These are phyloP conservation scores for Hipposideros armiger DNA, from an alignment of 2,113 vertebrate genomes.

Conservation along the genomic window DNA sequence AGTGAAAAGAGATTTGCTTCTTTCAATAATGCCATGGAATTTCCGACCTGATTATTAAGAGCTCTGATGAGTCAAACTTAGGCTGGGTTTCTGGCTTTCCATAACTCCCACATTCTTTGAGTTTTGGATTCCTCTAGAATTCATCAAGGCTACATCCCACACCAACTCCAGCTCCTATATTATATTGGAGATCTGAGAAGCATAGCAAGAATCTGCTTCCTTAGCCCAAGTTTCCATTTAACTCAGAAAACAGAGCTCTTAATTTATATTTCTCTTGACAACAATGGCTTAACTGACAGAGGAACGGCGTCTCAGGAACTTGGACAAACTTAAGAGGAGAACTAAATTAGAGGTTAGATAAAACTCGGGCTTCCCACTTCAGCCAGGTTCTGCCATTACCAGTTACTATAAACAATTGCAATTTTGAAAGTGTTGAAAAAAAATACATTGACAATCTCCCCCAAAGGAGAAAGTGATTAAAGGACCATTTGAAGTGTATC, in stretches of 20 bases:
- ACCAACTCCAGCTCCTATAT: conserved; percentile 59
- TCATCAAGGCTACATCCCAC: conserved; percentile 51
- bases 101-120: conserved; percentile 71
- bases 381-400: conserved; percentile 81
- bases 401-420: conserved; percentile 81
- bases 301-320: conserved; percentile 75
- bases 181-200: conserved; percentile 61
- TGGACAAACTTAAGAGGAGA: conserved; percentile 82
- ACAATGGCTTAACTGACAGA: conserved; percentile 81
- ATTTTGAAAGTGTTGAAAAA: conserved; percentile 77
- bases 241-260: conserved; percentile 79
- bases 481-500: conserved; percentile 27
- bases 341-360: conserved; percentile 81
- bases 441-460: conserved; percentile 69
- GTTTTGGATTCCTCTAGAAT: conserved; percentile 67
- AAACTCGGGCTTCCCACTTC: conserved; percentile 73
- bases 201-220: conserved; percentile 66
- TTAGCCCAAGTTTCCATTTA: conserved; percentile 77
- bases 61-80: conserved; percentile 68
- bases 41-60: conserved; percentile 79
- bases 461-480: conserved; percentile 49
- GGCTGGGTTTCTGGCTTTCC: conserved; percentile 62
- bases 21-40: conserved; percentile 75
- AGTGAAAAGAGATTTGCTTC: conserved; percentile 49
- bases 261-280: conserved; percentile 82